Evolutionary conservation across 2,113 vertebrate species (phyloP), one percentile per base, ranked within the genome.

Genomic region (Sitta europaea): DNA sequence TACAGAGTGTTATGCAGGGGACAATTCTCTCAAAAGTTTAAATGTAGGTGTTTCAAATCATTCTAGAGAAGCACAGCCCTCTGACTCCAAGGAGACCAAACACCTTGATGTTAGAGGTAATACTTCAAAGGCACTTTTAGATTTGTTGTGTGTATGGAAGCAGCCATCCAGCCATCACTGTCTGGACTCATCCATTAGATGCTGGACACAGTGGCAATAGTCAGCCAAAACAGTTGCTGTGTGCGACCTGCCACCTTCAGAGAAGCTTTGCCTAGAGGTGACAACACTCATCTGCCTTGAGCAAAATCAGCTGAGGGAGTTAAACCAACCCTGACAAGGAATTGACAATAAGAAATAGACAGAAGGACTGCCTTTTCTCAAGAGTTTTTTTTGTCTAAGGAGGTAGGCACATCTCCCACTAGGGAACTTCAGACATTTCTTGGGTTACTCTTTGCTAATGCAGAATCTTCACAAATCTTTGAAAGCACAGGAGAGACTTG

Each of bases 221-320:
- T 25, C 25, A 59, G 27, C 16, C 38, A 75, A 35, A 0, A 1
- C 0, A 2, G 11, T 3, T 28, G 29, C 3, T 0, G 0, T 18
- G n/a, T 3, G 9, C 40, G 35, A 50, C n/a, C 18, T 63, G 23
- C 14, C 23, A 38, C 42, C 14, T 77, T 61, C 76, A 70, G 58
- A 76, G 58, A 4, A 75, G 33, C 21, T 66, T 77, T 40, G 45
- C 10, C 25, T 25, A 17, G 12, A 48, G 29, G 23, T 40, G 17
- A 76, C 33, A 61, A 9, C 24, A 28, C 20, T 79, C 36, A 55
- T 14, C 5, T 68, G 16, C 9, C 19, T 35, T 45, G 10, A 15
- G 22, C 9, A 50, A 43, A 81, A 77, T 53, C 17, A 42, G 25
- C 58, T 33, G 42, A 53, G 5, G 8, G 31, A 43, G 21, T 48